phyloP scores from a whole-genome alignment of 2,888 invertebrate species.

The Pseudococcus viburni region DNA sequence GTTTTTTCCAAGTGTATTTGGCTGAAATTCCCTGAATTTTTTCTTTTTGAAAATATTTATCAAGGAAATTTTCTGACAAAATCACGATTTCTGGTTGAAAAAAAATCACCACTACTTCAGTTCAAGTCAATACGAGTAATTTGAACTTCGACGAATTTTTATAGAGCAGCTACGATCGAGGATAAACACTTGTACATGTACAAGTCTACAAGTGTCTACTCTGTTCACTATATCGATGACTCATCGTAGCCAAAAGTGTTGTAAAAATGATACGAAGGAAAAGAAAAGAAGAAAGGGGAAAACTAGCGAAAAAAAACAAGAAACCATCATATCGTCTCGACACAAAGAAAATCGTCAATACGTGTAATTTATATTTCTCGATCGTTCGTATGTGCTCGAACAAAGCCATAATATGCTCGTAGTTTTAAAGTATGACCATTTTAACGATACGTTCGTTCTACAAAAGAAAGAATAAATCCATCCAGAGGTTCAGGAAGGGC shows the following conservation, averaged over 20 bases:
- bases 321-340: background rate
- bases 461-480: background rate
- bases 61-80: no score
- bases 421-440: background rate
- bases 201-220: background rate
- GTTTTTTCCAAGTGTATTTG: no score
- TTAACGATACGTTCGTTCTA: background rate
- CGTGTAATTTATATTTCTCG: no score
- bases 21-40: no score
- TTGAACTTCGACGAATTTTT: no score
- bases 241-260: background rate
- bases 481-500: background rate
- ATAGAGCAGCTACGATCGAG: background rate
- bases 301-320: background rate
- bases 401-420: background rate
- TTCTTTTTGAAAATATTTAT: no score
- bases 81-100: background rate
- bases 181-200: background rate
- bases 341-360: background rate
- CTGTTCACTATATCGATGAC: background rate
- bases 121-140: no score
- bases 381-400: background rate
- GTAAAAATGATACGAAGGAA: conserved; percentile 2
- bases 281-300: background rate
- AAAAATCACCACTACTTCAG: background rate